These are phyloP conservation scores for Abrostola triplasia DNA, from an alignment of 2,888 invertebrate genomes.

Conservation along the genomic window DNA sequence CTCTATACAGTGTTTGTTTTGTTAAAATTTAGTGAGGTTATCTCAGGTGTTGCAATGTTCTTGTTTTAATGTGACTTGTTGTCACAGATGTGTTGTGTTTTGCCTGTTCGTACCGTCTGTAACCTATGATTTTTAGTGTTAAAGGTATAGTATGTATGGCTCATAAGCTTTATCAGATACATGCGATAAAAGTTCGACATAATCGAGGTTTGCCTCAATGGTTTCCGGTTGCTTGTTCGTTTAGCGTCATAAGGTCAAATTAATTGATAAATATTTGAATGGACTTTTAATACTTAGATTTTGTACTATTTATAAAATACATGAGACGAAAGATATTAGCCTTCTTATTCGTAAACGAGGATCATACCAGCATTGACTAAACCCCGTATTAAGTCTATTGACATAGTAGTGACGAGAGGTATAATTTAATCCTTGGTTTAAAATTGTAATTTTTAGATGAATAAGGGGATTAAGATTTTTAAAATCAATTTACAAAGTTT, in stretches of 20 bases:
- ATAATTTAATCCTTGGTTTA: too few species aligned
- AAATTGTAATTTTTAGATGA: too few species aligned
- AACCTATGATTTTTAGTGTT: neutral
- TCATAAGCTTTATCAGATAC: neutral
- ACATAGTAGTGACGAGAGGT: too few species aligned
- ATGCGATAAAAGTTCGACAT: neutral
- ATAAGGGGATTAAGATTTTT: too few species aligned
- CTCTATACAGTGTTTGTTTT: constrained; percentile 15
- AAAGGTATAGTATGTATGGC: neutral
- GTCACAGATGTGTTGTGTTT: neutral
- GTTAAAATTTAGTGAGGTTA: constrained; percentile 7
- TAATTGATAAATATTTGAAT: neutral
- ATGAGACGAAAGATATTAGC: too few species aligned
- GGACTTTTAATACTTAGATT: too few species aligned
- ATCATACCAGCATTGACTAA: too few species aligned
- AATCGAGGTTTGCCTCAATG: neutral
- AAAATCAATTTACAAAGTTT: too few species aligned
- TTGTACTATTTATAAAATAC: too few species aligned
- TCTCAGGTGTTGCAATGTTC: constrained; percentile 1
- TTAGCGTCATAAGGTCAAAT: neutral
- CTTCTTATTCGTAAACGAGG: too few species aligned
- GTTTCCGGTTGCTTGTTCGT: neutral
- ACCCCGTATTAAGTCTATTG: too few species aligned
- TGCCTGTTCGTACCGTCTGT: neutral
- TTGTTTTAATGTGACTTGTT: neutral